Evolutionary conservation across 2,113 vertebrate species (phyloP), one percentile per base, ranked within the genome.

Genomic region (Chascanopsetta lugubris): DNA sequence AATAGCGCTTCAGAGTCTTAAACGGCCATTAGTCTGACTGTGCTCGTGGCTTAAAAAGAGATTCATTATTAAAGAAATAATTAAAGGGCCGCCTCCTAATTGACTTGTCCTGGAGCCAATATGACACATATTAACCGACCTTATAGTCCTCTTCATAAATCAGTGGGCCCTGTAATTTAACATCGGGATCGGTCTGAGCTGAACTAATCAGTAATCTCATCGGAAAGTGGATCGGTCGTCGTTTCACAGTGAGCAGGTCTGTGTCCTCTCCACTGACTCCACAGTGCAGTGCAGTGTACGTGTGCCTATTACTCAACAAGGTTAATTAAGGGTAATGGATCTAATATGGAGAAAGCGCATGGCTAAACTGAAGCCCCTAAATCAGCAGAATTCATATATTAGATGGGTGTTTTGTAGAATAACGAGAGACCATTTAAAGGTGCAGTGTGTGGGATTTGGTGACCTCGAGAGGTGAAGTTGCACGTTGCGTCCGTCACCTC

Each of bases 131-230:
- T 88, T 88, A 87, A 78, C 77, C 88, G 91, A 90, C 89, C 91
- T 89, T 85, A 87, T 75, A 89, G 78, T 88, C 77, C 68, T 89
- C 82, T 89, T 89, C 84, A 92, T 93, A 90, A 93, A 92, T 92
- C 87, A 91, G 65, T 78, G 80, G 84, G 83, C 79, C 60, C 36
- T 53, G 81, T 90, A 77, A 88, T 90, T 89, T 85, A 77, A 79
- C 85, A 88, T 89, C 89, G 74, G 83, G 81, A 88, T 89, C 82
- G 75, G 77, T 75, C 32, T 65, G 79, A 90, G 85, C 88, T 76
- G 87, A 91, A 86, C 86, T 89, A 90, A 87, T 91, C 88, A 85
- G 77, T 66, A 74, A 89, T 84, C 80, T 87, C 79, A 65, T 84
- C 84, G 85, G 32, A 77, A 85, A 83, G 75, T 54, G 76, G 68